Base-by-base conservation (phyloP, 2,113 vertebrate genomes). In the Oryzias melastigma region DNA sequence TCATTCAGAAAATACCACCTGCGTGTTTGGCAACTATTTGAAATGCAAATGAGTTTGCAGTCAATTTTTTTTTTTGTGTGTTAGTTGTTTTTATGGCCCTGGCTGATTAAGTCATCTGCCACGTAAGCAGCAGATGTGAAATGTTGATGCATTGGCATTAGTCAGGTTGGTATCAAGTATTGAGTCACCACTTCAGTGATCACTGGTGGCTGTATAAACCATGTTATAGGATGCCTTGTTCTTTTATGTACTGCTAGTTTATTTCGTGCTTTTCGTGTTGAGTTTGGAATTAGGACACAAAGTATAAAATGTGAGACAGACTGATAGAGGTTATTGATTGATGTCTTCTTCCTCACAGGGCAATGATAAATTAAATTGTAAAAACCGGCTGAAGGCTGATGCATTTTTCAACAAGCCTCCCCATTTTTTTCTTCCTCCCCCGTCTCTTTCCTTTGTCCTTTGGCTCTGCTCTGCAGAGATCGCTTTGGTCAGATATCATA, bases 341-440 rank as follows among this genome's bases (percentile, higher is more conserved):
- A 53, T 62, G 52, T 76, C 81, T 73, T 66, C 53, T 63, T 82
- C 59, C 57, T 86, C 77, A 20, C 71, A 78, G 73, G 69, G 75
- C 80, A 65, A 64, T 78, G 82, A 89, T 81, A 80, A 66, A 86
- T 83, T 72, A 82, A 81, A 80, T 67, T 50, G 57, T 76, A 65
- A 70, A 79, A 85, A 76, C 63, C 62, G 53, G 62, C 67, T 48
- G 75, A 83, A 50, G 58, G 55, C 60, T 41, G 68, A 71, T 55
- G 68, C 66, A 54, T 20, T 67, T 55, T 35, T 46, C 12, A 20
- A 44, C 15, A 42, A 58, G n/a, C 61, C 46, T 46, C 16, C 40
- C 16, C 57, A 35, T 52, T 75, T 67, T 19, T 43, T 55, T 51
- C 47, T 44, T 27, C 50, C 57, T 45, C 42, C 50, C 17, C 44